Base-by-base conservation (phyloP, 2,797 vertebrate genomes). In the Sus cebifrons region DNA sequence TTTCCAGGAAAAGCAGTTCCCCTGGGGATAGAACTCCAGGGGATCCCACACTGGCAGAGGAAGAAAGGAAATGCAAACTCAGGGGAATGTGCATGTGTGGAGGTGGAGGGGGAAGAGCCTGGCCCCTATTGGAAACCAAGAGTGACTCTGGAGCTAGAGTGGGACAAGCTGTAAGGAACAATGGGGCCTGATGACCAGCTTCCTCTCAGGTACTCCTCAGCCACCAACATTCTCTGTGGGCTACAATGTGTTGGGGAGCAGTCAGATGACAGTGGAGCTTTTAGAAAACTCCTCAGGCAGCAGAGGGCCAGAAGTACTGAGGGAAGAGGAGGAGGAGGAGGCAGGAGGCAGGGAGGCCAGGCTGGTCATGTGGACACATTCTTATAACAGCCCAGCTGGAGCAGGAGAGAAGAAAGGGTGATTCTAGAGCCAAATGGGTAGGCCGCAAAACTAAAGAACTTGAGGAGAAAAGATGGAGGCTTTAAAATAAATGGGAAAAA, bases 401-500 rank as follows among this genome's bases (percentile, higher is more conserved):
- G 9, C 6, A 67, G 32, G 20, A 71, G 9, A 71, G n/a, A 68
- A 58, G 58, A 68, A 56, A 68, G 49, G 29, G 36, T 16, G 62
- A 32, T 65, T 65, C 62, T 27, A 65, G 62, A 17, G 27, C 56
- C 58, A 64, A 27, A 36, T 15, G 56, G 54, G 75, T 81, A 70
- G 8, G 14, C 29, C 54, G 70, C 75, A 82, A 77, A 82, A 65
- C 68, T 17, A 90, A 95, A 52, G 58, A 32, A 56, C 15, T n/a
- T 18, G 6, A 23, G 12, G 64, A 40, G 18, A 44, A 65, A 73
- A 49, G 60, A 70, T 8, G 65, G 81, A 77, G 85, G n/a, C 29
- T 82, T 94, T 83, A 36, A 89, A 54, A 70, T 52, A 44, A 65
- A n/a, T 36, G n/a, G 58, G 20, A 20, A 87, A 68, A 44, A 52